Base-by-base conservation (phyloP, 2,113 vertebrate species). In the Gorsachius goisagi region DNA sequence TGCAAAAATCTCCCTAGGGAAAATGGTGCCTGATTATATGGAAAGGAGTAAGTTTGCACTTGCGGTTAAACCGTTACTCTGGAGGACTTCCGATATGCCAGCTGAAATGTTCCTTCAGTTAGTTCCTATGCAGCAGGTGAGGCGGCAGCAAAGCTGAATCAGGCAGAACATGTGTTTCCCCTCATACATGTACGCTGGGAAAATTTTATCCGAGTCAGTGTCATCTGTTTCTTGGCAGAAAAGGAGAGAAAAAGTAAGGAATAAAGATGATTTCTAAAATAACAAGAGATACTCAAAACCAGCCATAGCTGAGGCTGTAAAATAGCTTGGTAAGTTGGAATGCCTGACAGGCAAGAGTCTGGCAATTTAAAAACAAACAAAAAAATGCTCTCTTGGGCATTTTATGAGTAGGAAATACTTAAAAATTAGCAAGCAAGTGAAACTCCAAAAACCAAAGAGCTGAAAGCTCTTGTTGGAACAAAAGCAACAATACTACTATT, bases 221-320 rank as follows among this genome's bases (percentile, higher is more conserved):
- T 76, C 45, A 72, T 64, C 52, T 76, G 73, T 78, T 93, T 92
- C 68, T 92, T 89, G 72, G 45, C 80, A 86, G 69, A 49, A 92
- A 78, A 45, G 41, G 35, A 86, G 39, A 76, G 67, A 68, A 89
- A 74, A 93, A 58, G 39, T 37, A 90, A 72, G 55, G 21, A 94
- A 68, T 52, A 80, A 12, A 37, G 39, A 20, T 86, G 71, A 60
- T 47, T 90, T 92, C 47, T 67, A 55, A 78, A 89, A 77, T 75
- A 74, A 45, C 56, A 75, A n/a, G 49, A 85, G 47, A 6, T 73
- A 55, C 39, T 83, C 56, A 93, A 83, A 88, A 45, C 3, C 62
- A 95, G 73, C 69, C 56, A 12, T 78, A 78, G 35, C 28, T 67
- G 47, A 47, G 30, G 73, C 45, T 68, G 28, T 95, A 39, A 91